These are phyloP conservation scores for Oryctolagus cuniculus DNA, from an alignment of 2,113 vertebrate species.

Conservation along the genomic window mOryCun1.1 NC_091439.1:20299501-20300000, in stretches of 20 bases:
- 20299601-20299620: neutral
- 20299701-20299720: neutral
- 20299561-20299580: slow-evolving; percentile 18
- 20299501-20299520: slow-evolving; percentile 9
- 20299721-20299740: neutral
- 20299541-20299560: neutral
- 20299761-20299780: neutral
- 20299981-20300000: neutral
- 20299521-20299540: neutral
- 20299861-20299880: neutral
- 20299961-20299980: slow-evolving; percentile 3
- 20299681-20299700: neutral
- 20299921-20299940: slow-evolving; percentile 62
- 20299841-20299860: neutral
- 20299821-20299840: neutral
- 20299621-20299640: neutral
- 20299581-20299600: neutral
- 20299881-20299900: neutral
- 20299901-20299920: slow-evolving; percentile 30
- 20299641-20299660: neutral
- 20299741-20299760: slow-evolving; percentile 8
- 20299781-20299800: slow-evolving; percentile 8
- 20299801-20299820: neutral
- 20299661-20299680: neutral
- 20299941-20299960: slow-evolving; percentile 48